Evolutionary conservation across 2,888 invertebrate genomes (phyloP).

Genomic region (Orthosia incerta): DNA sequence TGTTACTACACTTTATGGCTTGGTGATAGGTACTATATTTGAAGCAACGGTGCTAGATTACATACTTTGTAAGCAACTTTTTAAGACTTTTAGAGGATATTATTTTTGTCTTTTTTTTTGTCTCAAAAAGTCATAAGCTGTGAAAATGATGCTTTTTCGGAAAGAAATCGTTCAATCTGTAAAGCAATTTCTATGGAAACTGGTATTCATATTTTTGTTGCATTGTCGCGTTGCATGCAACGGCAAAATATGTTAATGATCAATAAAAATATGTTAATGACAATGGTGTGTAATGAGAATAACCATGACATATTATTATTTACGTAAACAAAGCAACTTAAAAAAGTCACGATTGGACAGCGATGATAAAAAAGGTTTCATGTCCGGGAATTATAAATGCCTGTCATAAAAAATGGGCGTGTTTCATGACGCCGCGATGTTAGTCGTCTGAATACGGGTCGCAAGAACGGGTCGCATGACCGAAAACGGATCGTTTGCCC

Average conservation of each 20-base stretch:
- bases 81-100: background rate
- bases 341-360: slow-evolving; percentile 23
- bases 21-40: too few species aligned
- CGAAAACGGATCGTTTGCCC: slow-evolving; percentile 40
- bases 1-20: too few species aligned
- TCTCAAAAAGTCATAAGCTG: background rate
- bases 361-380: slow-evolving; percentile 38
- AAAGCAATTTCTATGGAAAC: too few species aligned
- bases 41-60: too few species aligned
- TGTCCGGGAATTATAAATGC: slow-evolving; percentile 28
- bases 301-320: background rate
- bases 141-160: too few species aligned
- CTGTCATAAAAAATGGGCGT: slow-evolving; percentile 49
- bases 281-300: background rate
- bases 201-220: too few species aligned
- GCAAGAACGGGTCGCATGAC: slow-evolving; percentile 69
- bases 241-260: background rate
- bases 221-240: too few species aligned
- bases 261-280: too few species aligned
- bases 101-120: background rate
- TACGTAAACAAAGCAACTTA: background rate
- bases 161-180: too few species aligned
- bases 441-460: slow-evolving; percentile 69
- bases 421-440: slow-evolving; percentile 54
- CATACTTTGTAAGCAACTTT: background rate